phyloP scores from a whole-genome alignment of 2,888 invertebrate genomes.

The Caenorhabditis sp. region DNA sequence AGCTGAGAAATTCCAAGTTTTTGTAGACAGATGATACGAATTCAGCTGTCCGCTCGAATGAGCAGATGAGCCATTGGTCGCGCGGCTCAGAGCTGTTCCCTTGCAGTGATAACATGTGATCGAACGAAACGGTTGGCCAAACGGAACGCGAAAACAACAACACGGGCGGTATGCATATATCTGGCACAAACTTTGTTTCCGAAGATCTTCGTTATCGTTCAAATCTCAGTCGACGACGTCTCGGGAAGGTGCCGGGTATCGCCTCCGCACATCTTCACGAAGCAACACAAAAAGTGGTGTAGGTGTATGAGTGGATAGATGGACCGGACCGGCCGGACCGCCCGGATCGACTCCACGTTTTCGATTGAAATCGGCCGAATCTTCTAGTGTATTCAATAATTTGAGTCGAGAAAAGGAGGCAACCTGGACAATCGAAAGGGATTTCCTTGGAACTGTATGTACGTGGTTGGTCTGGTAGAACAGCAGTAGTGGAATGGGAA shows the following conservation, averaged over 20 bases:
- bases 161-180: neutral
- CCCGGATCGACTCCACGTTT: neutral
- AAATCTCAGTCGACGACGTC: conserved; percentile 3
- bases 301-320: conserved; percentile 30
- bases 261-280: conserved; percentile 29
- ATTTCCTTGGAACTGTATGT: too few species aligned
- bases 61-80: too few species aligned
- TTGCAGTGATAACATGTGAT: neutral
- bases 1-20: neutral
- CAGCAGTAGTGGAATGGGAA: too few species aligned
- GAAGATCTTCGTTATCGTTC: conserved; percentile 26
- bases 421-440: too few species aligned
- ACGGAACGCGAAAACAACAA: neutral
- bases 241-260: conserved; percentile 17
- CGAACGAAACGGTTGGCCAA: neutral
- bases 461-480: too few species aligned
- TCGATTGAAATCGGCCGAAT: too few species aligned
- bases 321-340: neutral
- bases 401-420: too few species aligned
- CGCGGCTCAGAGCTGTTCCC: neutral
- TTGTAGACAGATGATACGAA: conserved; percentile 6
- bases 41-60: neutral
- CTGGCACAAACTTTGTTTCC: conserved; percentile 14
- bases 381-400: too few species aligned
- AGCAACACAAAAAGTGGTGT: conserved; percentile 31